Conservation (phyloP, 2,888 invertebrate species). For the Drosophila eohydei region DNA sequence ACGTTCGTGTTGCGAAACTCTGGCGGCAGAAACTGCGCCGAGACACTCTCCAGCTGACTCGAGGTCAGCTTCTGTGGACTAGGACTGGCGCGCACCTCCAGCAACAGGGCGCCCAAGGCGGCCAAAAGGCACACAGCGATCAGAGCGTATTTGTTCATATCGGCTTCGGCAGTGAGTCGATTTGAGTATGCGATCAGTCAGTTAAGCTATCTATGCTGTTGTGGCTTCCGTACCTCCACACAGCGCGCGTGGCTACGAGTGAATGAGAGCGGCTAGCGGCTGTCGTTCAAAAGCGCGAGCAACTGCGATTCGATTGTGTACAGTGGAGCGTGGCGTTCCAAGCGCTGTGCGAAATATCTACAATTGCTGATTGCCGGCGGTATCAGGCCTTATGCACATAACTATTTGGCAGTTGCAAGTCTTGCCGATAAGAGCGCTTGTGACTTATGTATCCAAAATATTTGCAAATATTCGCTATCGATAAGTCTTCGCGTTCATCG, state of each 20-base stretch:
- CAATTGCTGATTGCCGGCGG: not conserved
- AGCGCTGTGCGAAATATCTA: not conserved
- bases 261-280: slow-evolving; percentile 38
- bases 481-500: not conserved
- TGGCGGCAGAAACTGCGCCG: slow-evolving; percentile 77
- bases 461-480: not conserved
- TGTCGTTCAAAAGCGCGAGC: slow-evolving; percentile 19
- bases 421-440: not conserved
- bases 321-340: slow-evolving; percentile 28
- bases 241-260: slow-evolving; percentile 39
- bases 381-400: slow-evolving; percentile 4
- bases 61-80: slow-evolving; percentile 28
- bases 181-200: slow-evolving; percentile 19
- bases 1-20: slow-evolving; percentile 79
- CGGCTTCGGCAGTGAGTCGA: slow-evolving; percentile 5
- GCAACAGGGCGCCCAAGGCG: slow-evolving; percentile 51
- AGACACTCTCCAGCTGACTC: slow-evolving; percentile 70
- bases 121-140: slow-evolving; percentile 58
- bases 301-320: slow-evolving; percentile 22
- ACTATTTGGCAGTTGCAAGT: slow-evolving; percentile 1
- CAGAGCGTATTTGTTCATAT: slow-evolving; percentile 65
- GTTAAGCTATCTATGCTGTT: slow-evolving; percentile 2
- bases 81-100: slow-evolving; percentile 61
- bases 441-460: not conserved
- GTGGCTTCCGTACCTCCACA: slow-evolving; percentile 29